Base-by-base conservation (phyloP, 1,140 invertebrate species). In the Ceratina calcarata region DNA sequence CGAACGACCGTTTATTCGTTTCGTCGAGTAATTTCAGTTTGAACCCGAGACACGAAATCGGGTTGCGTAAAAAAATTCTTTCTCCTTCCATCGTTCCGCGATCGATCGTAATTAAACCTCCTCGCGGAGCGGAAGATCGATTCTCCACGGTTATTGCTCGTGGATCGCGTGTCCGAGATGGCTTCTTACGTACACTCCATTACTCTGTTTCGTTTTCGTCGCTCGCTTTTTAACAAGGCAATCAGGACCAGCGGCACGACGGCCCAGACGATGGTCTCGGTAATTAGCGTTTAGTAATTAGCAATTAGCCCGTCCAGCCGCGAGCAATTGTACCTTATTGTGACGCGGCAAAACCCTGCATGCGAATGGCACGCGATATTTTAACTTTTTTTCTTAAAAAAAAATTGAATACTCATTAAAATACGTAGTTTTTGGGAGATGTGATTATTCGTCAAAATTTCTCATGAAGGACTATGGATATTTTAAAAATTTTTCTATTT, bases 81-180 rank as follows among this genome's bases (percentile, higher is more conserved):
- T 57, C 55, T 13, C 53, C 10, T 12, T 78, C 62, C 61, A 45
- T 55, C 20, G 51, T 51, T 24, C 55, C 22, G 8, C 72, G 64
- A 75, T 75, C 55, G 68, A 70, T 81, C 53, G 58, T 61, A 24
- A 70, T 78, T 55, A 45, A 61, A 20, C 37, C 37, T 8, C 20
- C 32, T 45, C 37, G 55, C 55, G 15, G 55, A n/a, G 16, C 62
- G 37, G 15, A 37, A 67, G 73, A 82, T 79, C 67, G 75, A 78
- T 78, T 78, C 81, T 85, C 86, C 78, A 83, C 85, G 89, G 89
- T 86, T 89, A 83, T 88, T 89, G 89, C 85, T 80, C 71, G 53
- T 57, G 51, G 75, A 86, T 89, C 84, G 87, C 88, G 86, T 89
- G 88, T 85, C 79, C 71, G 53, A 60, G 60, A 69, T 66, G 71